phyloP scores from a whole-genome alignment of 2,797 vertebrate species.

The Platalea minor region DNA sequence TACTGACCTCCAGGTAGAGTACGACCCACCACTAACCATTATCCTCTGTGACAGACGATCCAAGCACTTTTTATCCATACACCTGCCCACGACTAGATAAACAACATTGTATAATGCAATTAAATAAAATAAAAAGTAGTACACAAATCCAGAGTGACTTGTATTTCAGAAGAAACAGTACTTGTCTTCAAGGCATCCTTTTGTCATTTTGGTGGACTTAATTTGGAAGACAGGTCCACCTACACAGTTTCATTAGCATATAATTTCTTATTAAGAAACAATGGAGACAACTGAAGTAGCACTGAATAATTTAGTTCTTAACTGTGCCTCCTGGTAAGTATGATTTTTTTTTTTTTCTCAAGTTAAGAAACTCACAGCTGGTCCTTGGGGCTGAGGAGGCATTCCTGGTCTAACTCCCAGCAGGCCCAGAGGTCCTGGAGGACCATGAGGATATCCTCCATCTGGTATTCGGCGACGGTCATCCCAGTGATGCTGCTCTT shows the following conservation, averaged over 20 bases:
- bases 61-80: neutral
- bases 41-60: neutral
- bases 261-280: neutral
- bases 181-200: neutral
- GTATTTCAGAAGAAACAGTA: neutral
- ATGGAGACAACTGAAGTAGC: neutral
- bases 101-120: neutral
- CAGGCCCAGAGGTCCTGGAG: slow-evolving; percentile 89
- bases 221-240: neutral
- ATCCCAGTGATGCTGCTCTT: slow-evolving; percentile 97
- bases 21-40: neutral
- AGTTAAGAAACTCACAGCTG: slow-evolving; percentile 81
- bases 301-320: neutral
- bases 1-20: neutral
- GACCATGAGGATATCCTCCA: slow-evolving; percentile 91
- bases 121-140: neutral
- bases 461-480: slow-evolving; percentile 91
- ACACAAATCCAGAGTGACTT: neutral
- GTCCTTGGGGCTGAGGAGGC: slow-evolving; percentile 91
- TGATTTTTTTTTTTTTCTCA: neutral
- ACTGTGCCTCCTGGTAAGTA: neutral
- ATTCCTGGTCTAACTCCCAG: slow-evolving; percentile 94
- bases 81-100: neutral
- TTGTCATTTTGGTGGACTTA: neutral
- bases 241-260: neutral